Conservation (phyloP, 2,797 vertebrate genomes). For the Schizopygopsis malacanthus region DNA sequence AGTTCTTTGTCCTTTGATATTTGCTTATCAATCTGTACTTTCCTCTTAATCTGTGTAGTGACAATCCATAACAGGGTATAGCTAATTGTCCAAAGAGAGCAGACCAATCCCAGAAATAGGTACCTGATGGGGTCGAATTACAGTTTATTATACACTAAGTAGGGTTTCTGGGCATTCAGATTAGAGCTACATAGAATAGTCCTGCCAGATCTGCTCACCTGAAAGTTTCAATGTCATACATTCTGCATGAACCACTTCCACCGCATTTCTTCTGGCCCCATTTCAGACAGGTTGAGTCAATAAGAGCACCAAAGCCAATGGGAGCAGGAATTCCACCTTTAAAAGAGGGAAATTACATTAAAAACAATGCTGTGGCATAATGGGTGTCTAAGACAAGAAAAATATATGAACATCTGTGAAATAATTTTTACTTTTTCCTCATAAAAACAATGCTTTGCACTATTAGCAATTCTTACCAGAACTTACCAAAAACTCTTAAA, state of each 20-base stretch:
- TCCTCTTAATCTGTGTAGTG: slow-evolving; percentile 44
- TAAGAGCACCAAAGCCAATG: slow-evolving; percentile 85
- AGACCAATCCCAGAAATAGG: slow-evolving; percentile 51
- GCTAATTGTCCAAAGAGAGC: slow-evolving; percentile 12
- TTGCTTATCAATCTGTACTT: slow-evolving; percentile 9
- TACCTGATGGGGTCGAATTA: slow-evolving; percentile 28
- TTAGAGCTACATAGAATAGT: neutral
- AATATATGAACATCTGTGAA: neutral
- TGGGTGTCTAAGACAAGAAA: neutral
- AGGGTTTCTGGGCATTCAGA: neutral
- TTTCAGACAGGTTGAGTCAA: slow-evolving; percentile 91
- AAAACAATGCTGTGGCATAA: neutral
- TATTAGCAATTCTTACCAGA: neutral
- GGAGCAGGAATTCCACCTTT: slow-evolving; percentile 80
- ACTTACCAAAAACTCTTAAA: slow-evolving; percentile 46
- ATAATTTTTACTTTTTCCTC: neutral
- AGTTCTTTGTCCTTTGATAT: slow-evolving; percentile 31
- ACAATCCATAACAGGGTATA: slow-evolving; percentile 47
- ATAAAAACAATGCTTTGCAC: neutral
- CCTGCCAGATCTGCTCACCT: slow-evolving; percentile 67
- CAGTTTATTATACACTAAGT: neutral
- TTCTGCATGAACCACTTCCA: slow-evolving; percentile 84
- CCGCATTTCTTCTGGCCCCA: slow-evolving; percentile 84
- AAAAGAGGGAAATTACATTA: neutral
- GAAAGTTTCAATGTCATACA: slow-evolving; percentile 83